phyloP scores from a whole-genome alignment of 2,797 vertebrate genomes.

The Urocyon cinereoargenteus region DNA sequence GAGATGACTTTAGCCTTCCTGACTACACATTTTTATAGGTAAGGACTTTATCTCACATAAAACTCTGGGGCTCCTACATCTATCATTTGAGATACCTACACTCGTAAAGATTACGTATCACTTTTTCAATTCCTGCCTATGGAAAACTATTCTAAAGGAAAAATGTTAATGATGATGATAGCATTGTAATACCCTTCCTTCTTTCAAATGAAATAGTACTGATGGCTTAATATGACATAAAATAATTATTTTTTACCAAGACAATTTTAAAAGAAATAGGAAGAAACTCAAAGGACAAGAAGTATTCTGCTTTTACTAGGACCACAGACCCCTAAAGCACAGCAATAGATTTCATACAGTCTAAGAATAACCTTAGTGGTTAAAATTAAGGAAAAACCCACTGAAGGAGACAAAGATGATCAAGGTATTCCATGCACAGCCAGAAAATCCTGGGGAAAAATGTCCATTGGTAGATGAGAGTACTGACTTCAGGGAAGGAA shows the following conservation, averaged over 20 bases:
- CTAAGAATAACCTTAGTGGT: not conserved
- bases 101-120: not conserved
- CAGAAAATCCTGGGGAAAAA: not conserved
- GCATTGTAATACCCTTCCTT: not conserved
- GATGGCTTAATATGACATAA: not conserved
- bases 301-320: not conserved
- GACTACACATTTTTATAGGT: not conserved
- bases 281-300: slow-evolving; percentile 19
- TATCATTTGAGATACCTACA: not conserved
- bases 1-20: not conserved
- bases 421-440: not conserved
- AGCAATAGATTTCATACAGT: not conserved
- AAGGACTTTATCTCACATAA: not conserved
- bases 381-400: not conserved
- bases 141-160: not conserved
- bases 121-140: not conserved
- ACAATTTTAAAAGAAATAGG: not conserved
- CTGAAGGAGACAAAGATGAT: not conserved
- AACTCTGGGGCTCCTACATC: not conserved
- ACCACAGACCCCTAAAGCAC: not conserved
- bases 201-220: slow-evolving; percentile 26
- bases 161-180: not conserved
- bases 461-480: not conserved
- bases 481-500: not conserved
- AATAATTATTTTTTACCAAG: not conserved